Evolutionary conservation across 30 jellyfish, hydroid and myxozoan species (phyloP), one percentile per base, ranked within the genome.

Genomic region (Chrysaora quinquecirrha): DNA sequence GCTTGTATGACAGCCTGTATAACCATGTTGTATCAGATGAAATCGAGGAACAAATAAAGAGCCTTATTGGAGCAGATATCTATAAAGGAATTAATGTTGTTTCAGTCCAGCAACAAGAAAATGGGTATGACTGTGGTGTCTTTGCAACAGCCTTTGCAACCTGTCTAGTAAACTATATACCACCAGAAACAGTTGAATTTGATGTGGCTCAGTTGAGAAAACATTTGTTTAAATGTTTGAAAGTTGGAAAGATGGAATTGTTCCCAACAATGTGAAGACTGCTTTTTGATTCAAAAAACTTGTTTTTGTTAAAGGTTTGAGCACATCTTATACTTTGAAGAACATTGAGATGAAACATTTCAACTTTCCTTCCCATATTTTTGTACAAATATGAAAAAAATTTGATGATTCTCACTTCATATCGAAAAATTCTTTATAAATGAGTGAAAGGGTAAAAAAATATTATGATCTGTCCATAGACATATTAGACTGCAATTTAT

Each of bases 221-320:
- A 43, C 58, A 71, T 71, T 48, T 71, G 29, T 71, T 71, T 25
- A 71, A 71, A 71, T 71, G 83, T 71, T 71, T 71, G 83, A 71
- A 71, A 71, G 68, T 34, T 71, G 83, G 83, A 71, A 46, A 34
- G 64, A 71, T 71, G 83, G 83, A 71, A 71, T 71, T 34, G 83
- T 71, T 71, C 83, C 83, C 83, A 71, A 71, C 67, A n/a, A 71
- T 71, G 30, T 71, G 69, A 71, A 35, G 67, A 35, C 69, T 34
- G 83, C n/a, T 71, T 21, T 46, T 46, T 71, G 3, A 16, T 34
- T 71, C 43, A 21, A 71, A 71, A 43, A 71, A 43, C 58, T 43
- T 43, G 58, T 43, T 43, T 43, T 43, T 43, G 58, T 43, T 43
- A 43, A 71, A 71, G 65, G 18, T 24, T 46, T 71, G 64, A 23